Evolutionary conservation across 37 sponge, comb jelly and placozoan species (phyloP).

Genomic region (Cladorhizidae sp.): DNA sequence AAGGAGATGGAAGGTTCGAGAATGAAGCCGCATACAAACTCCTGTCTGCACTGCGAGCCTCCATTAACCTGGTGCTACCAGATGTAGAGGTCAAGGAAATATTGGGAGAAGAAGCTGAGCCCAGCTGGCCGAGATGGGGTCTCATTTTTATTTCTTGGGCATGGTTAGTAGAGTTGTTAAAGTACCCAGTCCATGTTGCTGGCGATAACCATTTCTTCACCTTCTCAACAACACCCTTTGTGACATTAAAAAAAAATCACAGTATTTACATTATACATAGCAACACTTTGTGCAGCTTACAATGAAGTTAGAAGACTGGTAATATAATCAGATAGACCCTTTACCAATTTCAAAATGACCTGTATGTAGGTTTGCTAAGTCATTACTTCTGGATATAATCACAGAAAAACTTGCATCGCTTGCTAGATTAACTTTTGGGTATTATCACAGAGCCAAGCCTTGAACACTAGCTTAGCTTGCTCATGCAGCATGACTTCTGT

Average conservation of each 20-base stretch:
- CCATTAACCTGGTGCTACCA: background rate
- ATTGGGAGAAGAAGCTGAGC: background rate
- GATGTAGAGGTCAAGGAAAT: background rate
- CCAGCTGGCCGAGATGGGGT: background rate
- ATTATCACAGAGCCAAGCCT: too few relatives aligned
- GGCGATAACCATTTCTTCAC: conserved; percentile 66
- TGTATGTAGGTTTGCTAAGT: too few relatives aligned
- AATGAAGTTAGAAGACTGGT: background rate
- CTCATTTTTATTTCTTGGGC: background rate
- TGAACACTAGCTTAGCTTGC: too few relatives aligned
- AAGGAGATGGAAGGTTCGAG: too few relatives aligned
- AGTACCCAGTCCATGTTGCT: conserved; percentile 30
- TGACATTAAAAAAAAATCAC: background rate
- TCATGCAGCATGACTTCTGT: too few relatives aligned
- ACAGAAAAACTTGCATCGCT: too few relatives aligned
- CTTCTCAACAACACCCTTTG: conserved; percentile 31
- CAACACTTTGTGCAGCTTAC: background rate
- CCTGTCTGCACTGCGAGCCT: background rate
- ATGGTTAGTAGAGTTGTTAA: background rate
- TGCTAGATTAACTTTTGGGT: too few relatives aligned
- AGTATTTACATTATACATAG: background rate
- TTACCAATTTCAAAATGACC: background rate
- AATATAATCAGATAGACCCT: too few relatives aligned
- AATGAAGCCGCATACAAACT: background rate
- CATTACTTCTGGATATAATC: too few relatives aligned